Percentiles rank a stretch among this genome's conserved stretches.
Evolutionary conservation across 2,797 vertebrate species (phyloP).

Genomic region (Martes flavigula): DNA sequence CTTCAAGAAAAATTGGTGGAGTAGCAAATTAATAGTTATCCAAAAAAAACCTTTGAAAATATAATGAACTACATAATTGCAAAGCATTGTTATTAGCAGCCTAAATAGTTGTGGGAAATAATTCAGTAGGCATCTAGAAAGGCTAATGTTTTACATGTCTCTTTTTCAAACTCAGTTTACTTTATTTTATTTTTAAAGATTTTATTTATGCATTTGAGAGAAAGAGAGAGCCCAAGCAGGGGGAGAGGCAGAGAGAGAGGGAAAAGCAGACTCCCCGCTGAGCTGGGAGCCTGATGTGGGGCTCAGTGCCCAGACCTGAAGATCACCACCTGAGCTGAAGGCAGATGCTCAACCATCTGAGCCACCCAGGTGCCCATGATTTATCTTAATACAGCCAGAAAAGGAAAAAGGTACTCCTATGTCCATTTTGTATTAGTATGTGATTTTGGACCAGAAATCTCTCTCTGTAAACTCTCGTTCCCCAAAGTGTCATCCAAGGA

Average conservation of each 20-base stretch:
- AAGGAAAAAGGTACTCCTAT: not conserved
- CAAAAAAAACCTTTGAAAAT: constrained; percentile 5
- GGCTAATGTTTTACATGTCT: not conserved
- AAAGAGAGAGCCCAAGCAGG: no score
- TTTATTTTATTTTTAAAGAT: not conserved
- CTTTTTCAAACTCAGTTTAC: not conserved
- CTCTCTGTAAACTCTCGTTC: not conserved
- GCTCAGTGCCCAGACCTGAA: no score
- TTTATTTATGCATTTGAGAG: no score
- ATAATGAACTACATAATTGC: constrained; percentile 20
- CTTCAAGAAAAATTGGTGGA: not conserved
- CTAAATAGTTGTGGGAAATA: constrained; percentile 32
- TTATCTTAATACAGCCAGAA: not conserved
- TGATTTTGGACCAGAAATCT: not conserved
- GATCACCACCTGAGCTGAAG: not conserved
- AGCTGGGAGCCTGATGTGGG: no score
- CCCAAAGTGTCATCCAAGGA: not conserved
- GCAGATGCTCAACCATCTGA: not conserved
- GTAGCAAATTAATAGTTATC: constrained; percentile 53
- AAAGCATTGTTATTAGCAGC: constrained; percentile 31
- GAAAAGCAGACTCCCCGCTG: no score
- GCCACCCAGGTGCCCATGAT: not conserved
- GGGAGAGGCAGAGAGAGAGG: no score
- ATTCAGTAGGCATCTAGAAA: not conserved
- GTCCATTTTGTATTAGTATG: not conserved